phyloP scores from a whole-genome alignment of 2,888 invertebrate genomes.

The Orthonychiurus folsomi region DNA sequence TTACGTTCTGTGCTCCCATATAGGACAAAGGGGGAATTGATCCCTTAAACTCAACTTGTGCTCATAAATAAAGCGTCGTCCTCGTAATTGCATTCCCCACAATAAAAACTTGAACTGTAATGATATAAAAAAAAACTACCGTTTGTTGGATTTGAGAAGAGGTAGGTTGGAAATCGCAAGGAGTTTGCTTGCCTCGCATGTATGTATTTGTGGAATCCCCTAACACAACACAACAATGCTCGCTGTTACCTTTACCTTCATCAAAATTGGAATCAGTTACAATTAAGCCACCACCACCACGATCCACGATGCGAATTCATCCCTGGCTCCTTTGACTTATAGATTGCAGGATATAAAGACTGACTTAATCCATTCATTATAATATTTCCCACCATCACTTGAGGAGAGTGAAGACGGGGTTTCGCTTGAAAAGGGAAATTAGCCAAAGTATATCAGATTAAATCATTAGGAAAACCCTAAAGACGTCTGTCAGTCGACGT shows the following conservation, averaged over 20 bases:
- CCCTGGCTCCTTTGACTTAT: too few relatives aligned
- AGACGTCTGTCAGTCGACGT: not conserved
- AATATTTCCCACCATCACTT: not conserved
- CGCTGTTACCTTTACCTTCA: not conserved
- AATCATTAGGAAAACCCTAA: not conserved
- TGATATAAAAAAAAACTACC: too few relatives aligned
- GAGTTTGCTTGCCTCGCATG: not conserved
- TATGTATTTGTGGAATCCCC: not conserved
- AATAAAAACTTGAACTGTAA: too few relatives aligned
- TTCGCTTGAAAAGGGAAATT: slow-evolving; percentile 1
- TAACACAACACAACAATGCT: not conserved
- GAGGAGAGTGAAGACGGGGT: too few relatives aligned
- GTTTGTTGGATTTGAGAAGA: not conserved
- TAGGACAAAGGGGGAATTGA: too few relatives aligned
- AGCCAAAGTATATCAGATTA: not conserved
- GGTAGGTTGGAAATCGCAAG: not conserved
- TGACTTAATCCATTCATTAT: not conserved
- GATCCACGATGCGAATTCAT: not conserved
- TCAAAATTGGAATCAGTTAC: not conserved
- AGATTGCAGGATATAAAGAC: too few relatives aligned
- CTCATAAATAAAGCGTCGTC: too few relatives aligned
- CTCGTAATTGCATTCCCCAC: too few relatives aligned
- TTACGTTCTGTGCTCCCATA: too few relatives aligned
- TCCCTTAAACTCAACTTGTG: too few relatives aligned
- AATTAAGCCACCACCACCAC: not conserved